These are phyloP conservation scores for Drosophila diplacantha DNA, from an alignment of 2,888 invertebrate genomes.

Conservation along the genomic window DNA sequence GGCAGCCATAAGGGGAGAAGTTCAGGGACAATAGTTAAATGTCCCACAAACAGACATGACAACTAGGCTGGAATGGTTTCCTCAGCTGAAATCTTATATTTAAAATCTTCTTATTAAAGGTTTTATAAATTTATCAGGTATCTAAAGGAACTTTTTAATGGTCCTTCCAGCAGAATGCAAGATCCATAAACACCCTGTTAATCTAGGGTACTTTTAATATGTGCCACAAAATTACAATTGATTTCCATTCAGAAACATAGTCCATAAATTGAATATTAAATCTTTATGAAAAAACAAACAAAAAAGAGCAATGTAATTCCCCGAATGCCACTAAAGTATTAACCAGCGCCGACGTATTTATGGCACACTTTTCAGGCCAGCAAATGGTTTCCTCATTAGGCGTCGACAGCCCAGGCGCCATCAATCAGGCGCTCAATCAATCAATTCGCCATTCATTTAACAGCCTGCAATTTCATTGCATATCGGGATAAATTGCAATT, in stretches of 20 bases:
- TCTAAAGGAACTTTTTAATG: no score
- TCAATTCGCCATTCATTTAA: conserved; percentile 46
- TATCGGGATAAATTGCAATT: conserved; percentile 26
- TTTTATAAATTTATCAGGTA: background rate
- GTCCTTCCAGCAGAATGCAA: background rate
- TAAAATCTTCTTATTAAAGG: background rate
- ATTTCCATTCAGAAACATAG: background rate
- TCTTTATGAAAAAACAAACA: background rate
- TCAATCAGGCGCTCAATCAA: conserved; percentile 54
- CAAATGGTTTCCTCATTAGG: conserved; percentile 35
- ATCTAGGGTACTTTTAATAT: background rate
- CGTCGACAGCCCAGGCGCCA: conserved; percentile 28
- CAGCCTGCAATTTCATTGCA: conserved; percentile 42
- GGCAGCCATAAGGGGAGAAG: background rate
- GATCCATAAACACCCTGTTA: background rate
- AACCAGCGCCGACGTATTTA: conserved; percentile 10
- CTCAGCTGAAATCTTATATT: background rate
- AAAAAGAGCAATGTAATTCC: background rate
- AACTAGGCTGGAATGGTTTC: background rate
- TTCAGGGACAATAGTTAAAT: background rate
- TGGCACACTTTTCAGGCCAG: conserved; percentile 26
- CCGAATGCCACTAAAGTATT: conserved; percentile 3
- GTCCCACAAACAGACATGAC: background rate
- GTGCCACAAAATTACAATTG: background rate
- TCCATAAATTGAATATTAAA: conserved; percentile 1